A percentile compares a stretch with the other conserved stretches of the same genome.
These are phyloP conservation scores for Oasisia sp. DNA, from an alignment of 2,888 invertebrate species.

Conservation along the genomic window DNA sequence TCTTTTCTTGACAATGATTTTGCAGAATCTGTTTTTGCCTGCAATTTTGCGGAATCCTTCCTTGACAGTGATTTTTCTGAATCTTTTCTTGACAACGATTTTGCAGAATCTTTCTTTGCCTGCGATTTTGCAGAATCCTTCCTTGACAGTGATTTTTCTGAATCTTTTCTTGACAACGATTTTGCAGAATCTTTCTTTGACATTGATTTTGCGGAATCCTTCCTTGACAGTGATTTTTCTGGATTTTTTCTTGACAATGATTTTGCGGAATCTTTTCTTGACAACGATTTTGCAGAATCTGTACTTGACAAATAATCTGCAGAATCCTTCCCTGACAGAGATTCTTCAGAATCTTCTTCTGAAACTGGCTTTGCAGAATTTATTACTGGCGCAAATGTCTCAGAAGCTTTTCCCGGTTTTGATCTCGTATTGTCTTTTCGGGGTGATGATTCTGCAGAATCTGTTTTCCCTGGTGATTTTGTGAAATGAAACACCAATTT, in stretches of 20 bases:
- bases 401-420: not conserved
- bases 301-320: too few relatives aligned
- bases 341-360: not conserved
- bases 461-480: not conserved
- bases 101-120: not conserved
- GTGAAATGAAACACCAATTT: not conserved
- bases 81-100: slow-evolving; percentile 13
- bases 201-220: not conserved
- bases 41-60: not conserved
- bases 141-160: too few relatives aligned
- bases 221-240: not conserved
- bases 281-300: too few relatives aligned
- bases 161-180: too few relatives aligned
- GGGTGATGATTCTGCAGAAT: not conserved
- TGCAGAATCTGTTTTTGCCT: not conserved
- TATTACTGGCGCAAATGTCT: not conserved
- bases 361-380: not conserved
- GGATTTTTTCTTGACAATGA: slow-evolving; percentile 7
- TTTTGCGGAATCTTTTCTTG: not conserved
- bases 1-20: not conserved
- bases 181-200: not conserved
- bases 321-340: too few relatives aligned
- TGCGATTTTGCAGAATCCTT: too few relatives aligned
- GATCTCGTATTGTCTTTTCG: not conserved
- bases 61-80: not conserved